These are phyloP conservation scores for Apistogramma diplotaenia DNA, from an alignment of 2,113 vertebrate species.

Conservation along the genomic window DNA sequence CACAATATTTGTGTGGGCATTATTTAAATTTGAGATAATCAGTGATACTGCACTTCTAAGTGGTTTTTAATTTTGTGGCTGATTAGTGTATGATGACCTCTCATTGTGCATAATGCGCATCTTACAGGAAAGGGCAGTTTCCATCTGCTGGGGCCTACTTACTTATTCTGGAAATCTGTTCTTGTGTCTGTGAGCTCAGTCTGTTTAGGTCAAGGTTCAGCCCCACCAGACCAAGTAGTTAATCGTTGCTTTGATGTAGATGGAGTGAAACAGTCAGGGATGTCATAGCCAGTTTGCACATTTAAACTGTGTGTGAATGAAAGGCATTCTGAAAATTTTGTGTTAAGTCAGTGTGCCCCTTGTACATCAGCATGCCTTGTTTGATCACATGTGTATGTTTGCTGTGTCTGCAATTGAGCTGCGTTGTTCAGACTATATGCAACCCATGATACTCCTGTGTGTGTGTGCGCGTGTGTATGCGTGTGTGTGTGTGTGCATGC, in stretches of 20 bases:
- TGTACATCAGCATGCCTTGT: conserved; percentile 30
- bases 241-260: conserved; percentile 44
- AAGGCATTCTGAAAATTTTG: conserved; percentile 40
- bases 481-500: not conserved
- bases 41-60: not conserved
- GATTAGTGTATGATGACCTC: not conserved
- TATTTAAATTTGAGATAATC: no score
- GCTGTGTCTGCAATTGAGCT: conserved; percentile 25
- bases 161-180: conserved; percentile 15
- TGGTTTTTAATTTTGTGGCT: not conserved
- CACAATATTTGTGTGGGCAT: no score
- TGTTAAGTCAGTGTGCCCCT: conserved; percentile 10
- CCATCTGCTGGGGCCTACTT: not conserved
- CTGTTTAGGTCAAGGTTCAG: conserved; percentile 39
- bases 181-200: conserved; percentile 12
- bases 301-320: conserved; percentile 41
- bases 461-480: not conserved
- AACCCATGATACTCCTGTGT: not conserved
- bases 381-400: conserved; percentile 30
- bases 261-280: conserved; percentile 14
- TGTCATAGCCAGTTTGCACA: conserved; percentile 24
- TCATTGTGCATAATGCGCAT: not conserved
- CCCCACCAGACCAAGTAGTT: conserved; percentile 31
- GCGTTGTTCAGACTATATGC: conserved; percentile 16
- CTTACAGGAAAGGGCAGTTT: not conserved